phyloP scores from a whole-genome alignment of 2,113 vertebrate species.

The Microtus richardsoni region DNA sequence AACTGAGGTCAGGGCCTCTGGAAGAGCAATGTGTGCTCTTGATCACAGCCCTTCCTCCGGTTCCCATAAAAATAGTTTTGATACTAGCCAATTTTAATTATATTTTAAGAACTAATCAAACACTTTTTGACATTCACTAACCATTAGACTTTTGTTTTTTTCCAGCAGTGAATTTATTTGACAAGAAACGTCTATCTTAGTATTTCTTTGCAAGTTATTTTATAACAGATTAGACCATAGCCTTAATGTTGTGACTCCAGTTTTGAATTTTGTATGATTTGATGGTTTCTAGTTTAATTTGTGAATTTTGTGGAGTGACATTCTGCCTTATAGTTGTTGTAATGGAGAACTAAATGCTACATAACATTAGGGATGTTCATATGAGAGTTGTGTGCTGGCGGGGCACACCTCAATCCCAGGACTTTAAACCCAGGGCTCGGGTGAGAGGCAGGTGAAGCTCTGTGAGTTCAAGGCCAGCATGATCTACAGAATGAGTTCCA shows the following conservation, averaged over 20 bases:
- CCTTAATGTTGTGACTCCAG: neutral
- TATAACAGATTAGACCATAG: neutral
- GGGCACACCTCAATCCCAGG: no score
- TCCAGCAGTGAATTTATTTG: neutral
- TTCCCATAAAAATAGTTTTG: neutral
- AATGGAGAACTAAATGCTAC: neutral
- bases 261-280: conserved; percentile 32
- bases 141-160: neutral
- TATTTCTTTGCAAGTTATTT: neutral
- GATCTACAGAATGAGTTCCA: no score
- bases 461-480: no score
- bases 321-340: neutral
- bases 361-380: neutral
- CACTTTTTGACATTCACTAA: neutral
- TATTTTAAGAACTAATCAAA: neutral
- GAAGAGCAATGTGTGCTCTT: neutral
- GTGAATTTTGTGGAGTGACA: neutral
- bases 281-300: neutral
- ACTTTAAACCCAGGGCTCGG: no score
- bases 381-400: no score
- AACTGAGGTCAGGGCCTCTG: neutral
- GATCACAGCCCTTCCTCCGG: neutral
- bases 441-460: no score
- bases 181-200: neutral
- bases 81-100: neutral